These are phyloP conservation scores for Epistrophe grossulariae DNA, from an alignment of 2,888 invertebrate genomes.

Conservation along the genomic window DNA sequence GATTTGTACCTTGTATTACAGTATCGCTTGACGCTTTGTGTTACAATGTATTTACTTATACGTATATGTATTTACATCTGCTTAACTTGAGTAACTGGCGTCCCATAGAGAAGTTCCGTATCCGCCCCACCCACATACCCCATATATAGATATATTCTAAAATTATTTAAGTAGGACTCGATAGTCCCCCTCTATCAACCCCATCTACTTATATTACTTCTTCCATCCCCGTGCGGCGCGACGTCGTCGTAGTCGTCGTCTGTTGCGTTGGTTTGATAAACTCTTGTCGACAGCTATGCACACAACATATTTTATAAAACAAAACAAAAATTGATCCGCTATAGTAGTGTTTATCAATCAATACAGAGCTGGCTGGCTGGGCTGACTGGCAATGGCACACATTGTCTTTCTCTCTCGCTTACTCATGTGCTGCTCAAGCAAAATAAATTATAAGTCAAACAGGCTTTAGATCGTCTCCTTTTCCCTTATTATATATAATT, in stretches of 20 bases:
- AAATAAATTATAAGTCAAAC: constrained; percentile 72
- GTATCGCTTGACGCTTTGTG: too few species aligned
- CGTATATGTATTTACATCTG: constrained; percentile 3
- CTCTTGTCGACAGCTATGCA: constrained; percentile 69
- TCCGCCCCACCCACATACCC: constrained; percentile 24
- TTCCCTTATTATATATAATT: constrained; percentile 32
- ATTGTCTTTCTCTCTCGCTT: neutral
- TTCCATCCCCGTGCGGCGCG: neutral
- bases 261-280: constrained; percentile 58
- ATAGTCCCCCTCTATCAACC: constrained; percentile 10
- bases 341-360: constrained; percentile 68
- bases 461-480: constrained; percentile 63
- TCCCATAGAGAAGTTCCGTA: constrained; percentile 54
- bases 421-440: constrained; percentile 50
- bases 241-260: neutral
- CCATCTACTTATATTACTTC: constrained; percentile 3
- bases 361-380: constrained; percentile 34
- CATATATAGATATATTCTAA: constrained; percentile 22
- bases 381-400: constrained; percentile 41
- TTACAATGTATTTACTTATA: neutral
- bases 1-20: neutral
- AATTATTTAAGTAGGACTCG: constrained; percentile 43
- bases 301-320: constrained; percentile 70
- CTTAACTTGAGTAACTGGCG: constrained; percentile 33
- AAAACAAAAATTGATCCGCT: constrained; percentile 75